Evolutionary conservation across 2,113 vertebrate species (phyloP).

Genomic region (Chaenogobius annularis): DNA sequence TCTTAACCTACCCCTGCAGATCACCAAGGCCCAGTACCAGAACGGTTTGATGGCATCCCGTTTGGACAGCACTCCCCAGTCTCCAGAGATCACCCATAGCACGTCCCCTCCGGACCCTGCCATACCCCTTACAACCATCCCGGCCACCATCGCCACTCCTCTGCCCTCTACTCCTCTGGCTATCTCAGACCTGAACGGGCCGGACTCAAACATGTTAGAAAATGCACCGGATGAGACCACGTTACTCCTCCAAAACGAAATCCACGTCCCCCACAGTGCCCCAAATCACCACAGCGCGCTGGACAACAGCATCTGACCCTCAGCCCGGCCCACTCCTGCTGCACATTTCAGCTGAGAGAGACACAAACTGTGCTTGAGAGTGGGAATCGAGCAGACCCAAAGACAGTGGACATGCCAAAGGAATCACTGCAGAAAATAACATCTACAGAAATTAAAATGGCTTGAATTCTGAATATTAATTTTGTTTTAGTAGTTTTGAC

Average conservation of each 20-base stretch:
- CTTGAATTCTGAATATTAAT: constrained; percentile 1
- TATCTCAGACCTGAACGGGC: constrained; percentile 1
- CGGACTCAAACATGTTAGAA: constrained; percentile 28
- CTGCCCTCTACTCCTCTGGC: constrained; percentile 27
- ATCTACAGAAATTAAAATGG: background rate
- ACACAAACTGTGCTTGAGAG: constrained; percentile 1
- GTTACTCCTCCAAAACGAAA: constrained; percentile 87
- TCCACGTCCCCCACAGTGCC: constrained; percentile 78
- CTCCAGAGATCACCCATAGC: constrained; percentile 79
- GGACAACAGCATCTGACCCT: constrained; percentile 69
- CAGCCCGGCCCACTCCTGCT: background rate
- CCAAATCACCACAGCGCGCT: constrained; percentile 74
- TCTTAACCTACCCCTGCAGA: constrained; percentile 64
- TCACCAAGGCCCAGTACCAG: constrained; percentile 92
- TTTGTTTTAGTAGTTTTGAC: background rate
- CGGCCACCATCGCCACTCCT: constrained; percentile 5
- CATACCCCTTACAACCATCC: constrained; percentile 8
- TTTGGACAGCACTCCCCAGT: constrained; percentile 89
- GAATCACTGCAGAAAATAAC: background rate
- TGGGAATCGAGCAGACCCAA: constrained; percentile 19
- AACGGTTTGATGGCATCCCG: constrained; percentile 88
- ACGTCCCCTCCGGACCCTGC: constrained; percentile 36
- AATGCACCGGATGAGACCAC: constrained; percentile 85
- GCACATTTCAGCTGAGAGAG: constrained; percentile 32
- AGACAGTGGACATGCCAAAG: constrained; percentile 44